These are phyloP conservation scores for Myotis lucifugus DNA, from an alignment of 2,113 vertebrate species.

Conservation along the genomic window DNA sequence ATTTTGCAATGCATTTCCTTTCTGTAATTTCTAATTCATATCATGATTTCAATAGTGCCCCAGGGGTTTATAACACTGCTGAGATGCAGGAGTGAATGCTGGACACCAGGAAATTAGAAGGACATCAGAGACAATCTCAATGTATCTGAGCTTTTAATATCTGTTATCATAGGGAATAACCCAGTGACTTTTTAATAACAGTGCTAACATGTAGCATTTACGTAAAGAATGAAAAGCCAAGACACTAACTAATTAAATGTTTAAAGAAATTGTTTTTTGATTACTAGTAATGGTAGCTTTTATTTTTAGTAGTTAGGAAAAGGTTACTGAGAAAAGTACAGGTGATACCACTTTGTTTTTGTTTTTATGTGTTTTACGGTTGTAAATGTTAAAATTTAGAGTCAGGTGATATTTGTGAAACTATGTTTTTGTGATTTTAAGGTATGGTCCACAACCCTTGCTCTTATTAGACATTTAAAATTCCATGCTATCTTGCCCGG, in stretches of 20 bases:
- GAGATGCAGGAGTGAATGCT: neutral
- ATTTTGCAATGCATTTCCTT: neutral
- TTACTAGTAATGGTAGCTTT: neutral
- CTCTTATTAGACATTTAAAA: neutral
- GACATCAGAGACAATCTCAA: constrained; percentile 55
- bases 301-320: neutral
- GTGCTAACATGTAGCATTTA: neutral
- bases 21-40: constrained; percentile 56
- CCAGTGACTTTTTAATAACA: neutral
- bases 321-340: neutral
- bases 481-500: neutral
- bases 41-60: constrained; percentile 9
- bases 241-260: neutral
- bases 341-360: neutral
- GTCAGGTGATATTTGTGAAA: neutral
- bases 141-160: constrained; percentile 34
- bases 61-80: constrained; percentile 23
- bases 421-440: neutral
- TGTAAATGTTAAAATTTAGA: neutral
- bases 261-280: neutral
- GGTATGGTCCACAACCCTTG: neutral
- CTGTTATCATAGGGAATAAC: neutral
- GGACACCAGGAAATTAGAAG: constrained; percentile 44
- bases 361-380: neutral
- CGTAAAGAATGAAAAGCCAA: constrained; percentile 6